Evolutionary conservation across 2,113 vertebrate species (phyloP), one percentile per base, ranked within the genome.

Genomic region (Vidua macroura): DNA sequence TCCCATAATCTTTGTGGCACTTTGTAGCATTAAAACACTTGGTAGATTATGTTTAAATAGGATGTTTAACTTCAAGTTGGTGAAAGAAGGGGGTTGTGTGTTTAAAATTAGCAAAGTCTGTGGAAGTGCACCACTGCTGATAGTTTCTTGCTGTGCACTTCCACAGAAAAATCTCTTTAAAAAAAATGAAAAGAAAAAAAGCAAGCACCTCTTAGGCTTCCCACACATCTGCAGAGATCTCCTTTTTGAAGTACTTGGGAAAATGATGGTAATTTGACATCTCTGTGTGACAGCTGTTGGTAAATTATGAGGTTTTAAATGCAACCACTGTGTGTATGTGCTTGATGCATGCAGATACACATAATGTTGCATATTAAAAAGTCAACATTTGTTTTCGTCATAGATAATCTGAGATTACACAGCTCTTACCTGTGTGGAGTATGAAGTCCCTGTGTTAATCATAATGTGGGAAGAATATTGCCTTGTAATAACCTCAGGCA

Each of bases 261-360:
- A 86, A 95, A 95, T 91, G 44, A 68, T 86, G 79, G 76, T 93
- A 92, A 93, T 96, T 96, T 86, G 76, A 75, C 93, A 90, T 95
- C 95, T 92, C 93, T 93, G 79, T 74, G 60, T 93, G 92, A 48
- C 92, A 95, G 76, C 85, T 96, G 83, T 88, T 81, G 82, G 79
- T 76, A 86, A 96, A 96, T 93, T 86, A 94, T 4, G 28, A 78
- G 76, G 84, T 96, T 90, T 94, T 81, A 90, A 64, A 88, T 86
- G 83, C 85, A 83, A 46, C 76, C 64, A 35, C 88, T 78, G 85
- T 60, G 82, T 95, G 21, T 92, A 31, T 90, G 82, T 77, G 62
- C 67, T 94, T 80, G 64, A 56, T 92, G 43, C 90, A 74, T 88
- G 66, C 68, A 93, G 70, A 93, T 63, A 75, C 60, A 78, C 64